Evolutionary conservation across 1,140 invertebrate species (phyloP).

Genomic region (Glossosoma conforme): DNA sequence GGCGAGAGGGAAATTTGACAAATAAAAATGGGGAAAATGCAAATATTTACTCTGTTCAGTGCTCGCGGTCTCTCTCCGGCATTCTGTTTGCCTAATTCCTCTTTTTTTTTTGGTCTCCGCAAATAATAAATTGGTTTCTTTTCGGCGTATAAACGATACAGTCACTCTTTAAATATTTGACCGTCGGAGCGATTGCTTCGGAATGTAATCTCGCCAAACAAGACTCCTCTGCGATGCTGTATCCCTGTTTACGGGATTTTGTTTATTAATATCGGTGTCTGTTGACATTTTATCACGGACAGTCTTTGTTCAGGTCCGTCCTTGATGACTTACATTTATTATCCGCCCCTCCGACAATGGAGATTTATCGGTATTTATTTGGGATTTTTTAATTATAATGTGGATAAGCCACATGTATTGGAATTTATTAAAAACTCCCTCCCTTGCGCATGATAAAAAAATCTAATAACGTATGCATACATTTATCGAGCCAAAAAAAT

Average conservation of each 20-base stretch:
- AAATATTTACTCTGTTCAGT: conserved; percentile 32
- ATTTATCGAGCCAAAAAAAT: no score
- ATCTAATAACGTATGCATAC: no score
- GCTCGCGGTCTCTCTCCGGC: conserved; percentile 17
- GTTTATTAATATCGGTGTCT: conserved; percentile 19
- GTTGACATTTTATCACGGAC: conserved; percentile 5
- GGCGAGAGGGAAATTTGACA: conserved; percentile 20
- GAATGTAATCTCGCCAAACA: conserved; percentile 28
- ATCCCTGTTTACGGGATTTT: conserved; percentile 7
- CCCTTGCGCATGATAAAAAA: no score
- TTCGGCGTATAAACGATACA: conserved; percentile 24
- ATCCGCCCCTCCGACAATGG: background rate
- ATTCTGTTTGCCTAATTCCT: conserved; percentile 30
- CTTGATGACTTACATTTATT: background rate
- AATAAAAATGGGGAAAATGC: conserved; percentile 31
- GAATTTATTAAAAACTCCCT: no score
- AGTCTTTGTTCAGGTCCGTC: background rate
- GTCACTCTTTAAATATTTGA: conserved; percentile 30
- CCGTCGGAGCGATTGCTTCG: conserved; percentile 24
- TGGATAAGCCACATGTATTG: no score
- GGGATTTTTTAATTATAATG: no score
- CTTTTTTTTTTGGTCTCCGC: conserved; percentile 24
- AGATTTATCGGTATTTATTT: background rate
- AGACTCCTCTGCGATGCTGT: conserved; percentile 6
- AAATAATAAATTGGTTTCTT: conserved; percentile 33